Percentiles rank a stretch among this genome's conserved stretches.
phyloP scores from a whole-genome alignment of 2,797 vertebrate species.

The Alfaro cultratus region DNA sequence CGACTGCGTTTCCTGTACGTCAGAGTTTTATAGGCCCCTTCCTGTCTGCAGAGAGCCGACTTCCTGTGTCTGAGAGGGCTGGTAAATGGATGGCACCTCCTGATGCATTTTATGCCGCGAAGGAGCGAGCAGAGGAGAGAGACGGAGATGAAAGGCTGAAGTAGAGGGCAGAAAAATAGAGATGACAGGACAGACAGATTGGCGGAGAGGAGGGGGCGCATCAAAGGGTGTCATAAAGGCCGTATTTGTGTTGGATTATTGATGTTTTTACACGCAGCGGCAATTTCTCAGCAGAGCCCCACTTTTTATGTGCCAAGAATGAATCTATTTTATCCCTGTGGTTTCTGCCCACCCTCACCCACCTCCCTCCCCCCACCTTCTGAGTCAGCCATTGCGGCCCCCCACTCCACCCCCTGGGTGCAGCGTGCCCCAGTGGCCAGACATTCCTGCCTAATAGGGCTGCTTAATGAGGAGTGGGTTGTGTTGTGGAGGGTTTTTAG shows the following conservation, averaged over 20 bases:
- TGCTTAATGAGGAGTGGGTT: slow-evolving; percentile 82
- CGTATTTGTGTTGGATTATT: slow-evolving; percentile 78
- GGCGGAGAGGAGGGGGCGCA: slow-evolving; percentile 71
- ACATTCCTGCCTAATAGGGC: slow-evolving; percentile 83
- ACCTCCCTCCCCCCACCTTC: slow-evolving; percentile 12
- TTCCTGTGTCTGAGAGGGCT: slow-evolving; percentile 80
- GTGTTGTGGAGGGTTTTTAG: slow-evolving; percentile 76
- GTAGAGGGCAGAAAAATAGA: slow-evolving; percentile 75
- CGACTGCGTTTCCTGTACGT: slow-evolving; percentile 81
- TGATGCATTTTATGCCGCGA: slow-evolving; percentile 67
- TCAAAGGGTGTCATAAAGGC: slow-evolving; percentile 78
- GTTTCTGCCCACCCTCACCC: slow-evolving; percentile 56
- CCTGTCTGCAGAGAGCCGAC: slow-evolving; percentile 80
- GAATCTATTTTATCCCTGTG: slow-evolving; percentile 79
- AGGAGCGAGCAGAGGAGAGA: slow-evolving; percentile 55
- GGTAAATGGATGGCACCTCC: slow-evolving; percentile 80
- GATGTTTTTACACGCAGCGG: slow-evolving; percentile 78
- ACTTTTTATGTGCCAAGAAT: slow-evolving; percentile 79
- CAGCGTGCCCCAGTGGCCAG: slow-evolving; percentile 79
- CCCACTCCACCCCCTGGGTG: slow-evolving; percentile 56
- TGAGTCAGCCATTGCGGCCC: slow-evolving; percentile 39
- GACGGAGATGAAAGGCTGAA: slow-evolving; percentile 74
- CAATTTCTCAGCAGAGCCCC: slow-evolving; percentile 74
- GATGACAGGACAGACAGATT: slow-evolving; percentile 79
- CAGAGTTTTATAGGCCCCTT: slow-evolving; percentile 81